These are phyloP conservation scores for Orthosia cruda DNA, from an alignment of 2,888 invertebrate species.

Conservation along the genomic window DNA sequence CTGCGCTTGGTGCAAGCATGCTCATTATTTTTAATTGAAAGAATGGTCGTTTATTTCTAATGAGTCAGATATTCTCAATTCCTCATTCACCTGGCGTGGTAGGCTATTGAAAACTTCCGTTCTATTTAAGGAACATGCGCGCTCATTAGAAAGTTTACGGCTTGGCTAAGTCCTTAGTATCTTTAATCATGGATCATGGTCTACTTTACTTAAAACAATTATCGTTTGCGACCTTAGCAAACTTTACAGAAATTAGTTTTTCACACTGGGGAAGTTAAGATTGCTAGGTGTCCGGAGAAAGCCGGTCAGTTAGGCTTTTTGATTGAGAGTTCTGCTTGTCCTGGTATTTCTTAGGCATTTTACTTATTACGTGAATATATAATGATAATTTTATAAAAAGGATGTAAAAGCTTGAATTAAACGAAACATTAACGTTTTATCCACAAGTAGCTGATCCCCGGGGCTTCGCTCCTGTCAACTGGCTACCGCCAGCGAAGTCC, in stretches of 20 bases:
- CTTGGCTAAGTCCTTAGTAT: background rate
- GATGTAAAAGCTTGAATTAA: background rate
- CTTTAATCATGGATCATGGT: constrained; percentile 12
- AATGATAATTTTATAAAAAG: too few species aligned
- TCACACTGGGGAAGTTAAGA: background rate
- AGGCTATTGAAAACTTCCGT: constrained; percentile 13
- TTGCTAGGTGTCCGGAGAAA: background rate
- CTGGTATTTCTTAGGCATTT: background rate
- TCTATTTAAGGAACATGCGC: constrained; percentile 19
- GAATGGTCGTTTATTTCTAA: background rate
- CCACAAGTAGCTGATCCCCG: too few species aligned
- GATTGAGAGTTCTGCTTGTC: too few species aligned
- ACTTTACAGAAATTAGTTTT: background rate
- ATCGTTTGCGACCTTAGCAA: background rate
- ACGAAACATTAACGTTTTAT: background rate
- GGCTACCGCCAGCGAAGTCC: too few species aligned
- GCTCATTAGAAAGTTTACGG: constrained; percentile 33
- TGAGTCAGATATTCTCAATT: constrained; percentile 22
- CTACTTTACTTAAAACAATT: constrained; percentile 9
- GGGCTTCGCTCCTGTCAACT: too few species aligned
- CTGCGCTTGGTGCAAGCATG: background rate
- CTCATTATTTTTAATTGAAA: constrained; percentile 17
- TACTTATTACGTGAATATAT: too few species aligned
- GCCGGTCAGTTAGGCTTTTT: too few species aligned
- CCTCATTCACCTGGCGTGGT: constrained; percentile 21